These are phyloP conservation scores for Caenorhabditis zanzibari DNA, from an alignment of 2,888 invertebrate genomes.

Conservation along the genomic window DNA sequence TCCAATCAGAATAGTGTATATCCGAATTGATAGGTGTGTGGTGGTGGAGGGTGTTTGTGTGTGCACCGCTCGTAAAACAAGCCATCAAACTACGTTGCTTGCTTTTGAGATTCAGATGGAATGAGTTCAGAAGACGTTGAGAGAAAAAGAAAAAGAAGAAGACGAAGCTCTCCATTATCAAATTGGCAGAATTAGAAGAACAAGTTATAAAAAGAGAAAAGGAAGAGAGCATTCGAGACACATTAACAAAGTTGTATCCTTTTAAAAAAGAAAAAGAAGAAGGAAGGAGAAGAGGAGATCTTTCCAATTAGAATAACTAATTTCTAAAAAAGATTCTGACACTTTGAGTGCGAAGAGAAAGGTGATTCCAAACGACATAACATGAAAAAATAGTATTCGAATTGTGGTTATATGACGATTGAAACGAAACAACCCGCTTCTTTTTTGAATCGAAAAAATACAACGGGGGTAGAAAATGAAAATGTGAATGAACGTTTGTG, in stretches of 20 bases:
- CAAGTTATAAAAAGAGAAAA: slow-evolving; percentile 10
- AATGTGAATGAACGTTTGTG: slow-evolving; percentile 27
- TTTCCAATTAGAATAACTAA: slow-evolving; percentile 57
- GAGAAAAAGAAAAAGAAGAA: slow-evolving; percentile 1
- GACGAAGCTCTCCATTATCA: slow-evolving; percentile 40
- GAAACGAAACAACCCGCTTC: slow-evolving; percentile 20
- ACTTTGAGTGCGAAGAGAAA: slow-evolving; percentile 31
- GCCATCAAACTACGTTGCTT: slow-evolving; percentile 45
- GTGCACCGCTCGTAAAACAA: slow-evolving; percentile 51
- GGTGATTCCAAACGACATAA: slow-evolving; percentile 15
- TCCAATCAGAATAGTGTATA: slow-evolving; percentile 57
- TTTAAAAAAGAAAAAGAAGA: neutral
- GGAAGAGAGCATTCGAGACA: slow-evolving; percentile 21
- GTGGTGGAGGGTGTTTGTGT: slow-evolving; percentile 32
- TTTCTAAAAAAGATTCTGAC: slow-evolving; percentile 40
- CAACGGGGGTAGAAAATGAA: neutral
- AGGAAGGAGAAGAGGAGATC: slow-evolving; percentile 1
- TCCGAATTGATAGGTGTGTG: slow-evolving; percentile 50
- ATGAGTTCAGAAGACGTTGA: slow-evolving; percentile 4
- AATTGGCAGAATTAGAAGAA: slow-evolving; percentile 54
- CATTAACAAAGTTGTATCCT: slow-evolving; percentile 52
- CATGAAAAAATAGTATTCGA: slow-evolving; percentile 23
- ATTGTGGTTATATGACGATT: slow-evolving; percentile 31
- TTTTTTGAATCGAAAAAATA: slow-evolving; percentile 5
- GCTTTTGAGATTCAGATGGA: slow-evolving; percentile 32